phyloP scores from a whole-genome alignment of 2,113 vertebrate genomes.

The Stomatorhinus ivindoensis region DNA sequence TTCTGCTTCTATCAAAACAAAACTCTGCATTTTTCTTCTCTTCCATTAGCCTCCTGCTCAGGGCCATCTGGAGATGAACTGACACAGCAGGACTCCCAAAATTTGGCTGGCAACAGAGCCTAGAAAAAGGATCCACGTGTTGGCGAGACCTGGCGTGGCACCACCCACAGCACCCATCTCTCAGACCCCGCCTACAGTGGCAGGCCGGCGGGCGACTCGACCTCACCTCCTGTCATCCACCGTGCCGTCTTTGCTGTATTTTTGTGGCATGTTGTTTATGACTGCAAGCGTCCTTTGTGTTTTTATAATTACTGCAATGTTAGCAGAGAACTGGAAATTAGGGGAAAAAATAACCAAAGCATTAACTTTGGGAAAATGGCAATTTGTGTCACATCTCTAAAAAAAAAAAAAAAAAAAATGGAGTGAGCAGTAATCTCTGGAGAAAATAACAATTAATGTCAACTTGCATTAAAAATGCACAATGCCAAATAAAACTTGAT shows the following conservation, averaged over 20 bases:
- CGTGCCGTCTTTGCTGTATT: background rate
- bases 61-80: constrained; percentile 6
- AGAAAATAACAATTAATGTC: background rate
- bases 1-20: background rate
- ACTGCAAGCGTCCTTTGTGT: background rate
- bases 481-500: background rate
- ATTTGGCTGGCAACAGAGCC: background rate
- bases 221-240: background rate
- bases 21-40: background rate
- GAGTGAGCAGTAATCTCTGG: background rate
- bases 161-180: background rate
- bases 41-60: background rate
- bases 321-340: background rate
- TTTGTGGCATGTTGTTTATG: background rate
- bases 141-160: background rate
- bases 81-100: background rate
- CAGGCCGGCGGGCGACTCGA: background rate
- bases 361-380: background rate
- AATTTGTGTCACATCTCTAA: background rate
- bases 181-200: background rate
- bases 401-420: background rate
- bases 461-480: constrained; percentile 1
- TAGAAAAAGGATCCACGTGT: background rate
- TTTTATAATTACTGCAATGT: background rate
- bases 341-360: background rate